Base-by-base conservation (phyloP, 2,113 vertebrate genomes). In the Riparia riparia region DNA sequence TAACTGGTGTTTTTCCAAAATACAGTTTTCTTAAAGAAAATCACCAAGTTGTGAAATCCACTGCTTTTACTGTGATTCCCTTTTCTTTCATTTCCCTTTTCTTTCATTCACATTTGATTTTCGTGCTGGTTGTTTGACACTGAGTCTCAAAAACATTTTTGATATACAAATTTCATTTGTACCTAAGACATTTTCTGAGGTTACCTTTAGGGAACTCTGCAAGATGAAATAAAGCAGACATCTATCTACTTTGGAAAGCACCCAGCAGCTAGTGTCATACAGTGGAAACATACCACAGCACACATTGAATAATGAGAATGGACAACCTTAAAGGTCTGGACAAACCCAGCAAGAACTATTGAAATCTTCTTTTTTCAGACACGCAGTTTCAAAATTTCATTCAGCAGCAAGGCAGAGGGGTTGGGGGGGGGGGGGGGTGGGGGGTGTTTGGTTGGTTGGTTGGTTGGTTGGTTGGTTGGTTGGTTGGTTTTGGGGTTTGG, bases 181-280 rank as follows among this genome's bases (percentile, higher is more conserved):
- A 84, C 45, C 41, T 24, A n/a, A 84, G 65, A 94, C 31, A 42
- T 82, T 31, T 84, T 84, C 96, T 90, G 86, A 93, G 82, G 81
- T 78, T 89, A 86, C 96, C 57, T 26, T 57, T 80, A 65, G 64
- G 90, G 84, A 93, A 61, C 74, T 95, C 90, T 93, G 57, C 29
- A 79, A 89, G 93, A 82, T 88, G 86, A 97, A 97, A 92, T 29
- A 96, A 95, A 96, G 53, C 86, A 97, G 91, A 89, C 82, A 86
- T 92, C 31, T 95, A 11, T 96, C 97, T 96, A 53, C 60, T 93
- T 97, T 96, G 96, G 95, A 97, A 95, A 96, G 83, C 41, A 86
- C 94, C 90, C 95, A 97, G 86, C 84, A 96, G 37, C 82, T 93
- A 92, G 86, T 94, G 89, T 88, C 87, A 69, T 68, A 64, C 79